A percentile compares a stretch with the other conserved stretches of the same genome.
Evolutionary conservation across 2,888 invertebrate genomes (phyloP).

Genomic region (Cheilosia impressa): DNA sequence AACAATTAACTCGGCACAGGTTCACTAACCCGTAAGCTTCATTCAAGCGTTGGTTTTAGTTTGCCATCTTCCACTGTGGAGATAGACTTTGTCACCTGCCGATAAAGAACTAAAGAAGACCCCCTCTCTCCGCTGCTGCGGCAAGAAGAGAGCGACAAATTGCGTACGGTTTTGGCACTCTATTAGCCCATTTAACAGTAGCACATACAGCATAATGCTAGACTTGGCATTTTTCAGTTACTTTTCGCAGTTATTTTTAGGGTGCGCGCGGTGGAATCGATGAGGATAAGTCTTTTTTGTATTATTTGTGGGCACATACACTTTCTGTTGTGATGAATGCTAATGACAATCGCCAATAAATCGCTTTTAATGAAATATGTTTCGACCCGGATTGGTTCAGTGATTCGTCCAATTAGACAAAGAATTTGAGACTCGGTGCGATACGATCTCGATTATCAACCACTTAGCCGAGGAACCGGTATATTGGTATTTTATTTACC

Average conservation of each 20-base stretch:
- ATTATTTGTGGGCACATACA: neutral
- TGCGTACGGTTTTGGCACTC: constrained; percentile 36
- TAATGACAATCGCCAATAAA: constrained; percentile 26
- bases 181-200: constrained; percentile 43
- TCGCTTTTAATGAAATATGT: neutral
- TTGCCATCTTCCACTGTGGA: constrained; percentile 28
- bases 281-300: neutral
- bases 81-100: constrained; percentile 26
- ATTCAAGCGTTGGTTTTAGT: constrained; percentile 52
- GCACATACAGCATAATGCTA: neutral
- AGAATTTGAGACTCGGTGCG: constrained; percentile 49
- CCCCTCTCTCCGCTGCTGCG: no score
- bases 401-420: constrained; percentile 45
- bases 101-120: neutral
- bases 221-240: constrained; percentile 14
- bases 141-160: neutral
- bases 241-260: constrained; percentile 8
- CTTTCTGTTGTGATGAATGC: constrained; percentile 31
- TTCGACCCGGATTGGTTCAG: constrained; percentile 2
- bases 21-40: constrained; percentile 65
- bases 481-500: neutral
- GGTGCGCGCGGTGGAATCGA: constrained; percentile 19
- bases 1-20: constrained; percentile 61
- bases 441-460: constrained; percentile 39
- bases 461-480: constrained; percentile 42